Conservation (phyloP, 2,888 invertebrate genomes). For the Euproctis similis region DNA sequence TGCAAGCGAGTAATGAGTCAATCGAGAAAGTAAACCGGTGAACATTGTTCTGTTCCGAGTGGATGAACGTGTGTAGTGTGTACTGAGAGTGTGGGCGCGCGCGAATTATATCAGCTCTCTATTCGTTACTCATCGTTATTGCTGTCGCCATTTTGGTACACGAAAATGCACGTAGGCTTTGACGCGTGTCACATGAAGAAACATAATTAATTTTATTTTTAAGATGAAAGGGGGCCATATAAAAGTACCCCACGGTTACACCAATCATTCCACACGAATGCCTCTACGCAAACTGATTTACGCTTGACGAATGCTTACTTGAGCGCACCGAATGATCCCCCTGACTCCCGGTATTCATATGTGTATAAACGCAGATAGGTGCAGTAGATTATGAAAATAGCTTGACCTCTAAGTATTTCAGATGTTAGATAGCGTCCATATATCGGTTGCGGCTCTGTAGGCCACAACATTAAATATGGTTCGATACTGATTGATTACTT, state of each 20-base stretch:
- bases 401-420: neutral
- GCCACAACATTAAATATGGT: neutral
- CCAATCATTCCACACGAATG: slow-evolving; percentile 41
- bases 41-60: slow-evolving; percentile 75
- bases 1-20: slow-evolving; percentile 71
- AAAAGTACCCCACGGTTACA: slow-evolving; percentile 41
- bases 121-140: slow-evolving; percentile 75
- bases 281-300: slow-evolving; percentile 46
- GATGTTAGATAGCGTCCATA: neutral
- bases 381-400: slow-evolving; percentile 4
- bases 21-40: slow-evolving; percentile 74
- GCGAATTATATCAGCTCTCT: slow-evolving; percentile 74
- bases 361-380: slow-evolving; percentile 16
- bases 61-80: slow-evolving; percentile 64
- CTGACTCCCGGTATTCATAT: slow-evolving; percentile 29
- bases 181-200: slow-evolving; percentile 29
- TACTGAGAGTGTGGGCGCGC: slow-evolving; percentile 60
- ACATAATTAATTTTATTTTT: slow-evolving; percentile 37
- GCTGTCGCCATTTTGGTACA: slow-evolving; percentile 67
- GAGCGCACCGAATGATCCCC: slow-evolving; percentile 43
- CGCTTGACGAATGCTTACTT: slow-evolving; percentile 49
- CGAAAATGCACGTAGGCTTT: slow-evolving; percentile 69
- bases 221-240: slow-evolving; percentile 40
- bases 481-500: neutral
- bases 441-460: neutral